Percentiles rank a stretch among this genome's conserved stretches.
phyloP scores from a whole-genome alignment of 1,140 invertebrate species.

The Coptotermes formosanus region DNA sequence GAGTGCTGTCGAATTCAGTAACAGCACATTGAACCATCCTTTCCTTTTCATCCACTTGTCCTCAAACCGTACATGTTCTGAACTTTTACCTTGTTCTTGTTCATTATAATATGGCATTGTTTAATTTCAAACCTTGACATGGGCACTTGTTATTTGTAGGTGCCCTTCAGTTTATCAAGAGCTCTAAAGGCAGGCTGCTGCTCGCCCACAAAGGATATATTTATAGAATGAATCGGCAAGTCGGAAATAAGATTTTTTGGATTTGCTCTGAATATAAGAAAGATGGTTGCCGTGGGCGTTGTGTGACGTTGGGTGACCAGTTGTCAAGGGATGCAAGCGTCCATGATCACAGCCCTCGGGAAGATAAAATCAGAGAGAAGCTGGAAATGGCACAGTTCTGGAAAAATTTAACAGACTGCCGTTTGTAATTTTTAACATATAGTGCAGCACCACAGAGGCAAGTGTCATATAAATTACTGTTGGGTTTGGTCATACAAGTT shows the following conservation, averaged over 20 bases:
- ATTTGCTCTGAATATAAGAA: conserved; percentile 16
- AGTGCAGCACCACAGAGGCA: neutral
- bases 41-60: neutral
- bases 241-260: neutral
- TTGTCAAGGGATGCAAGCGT: neutral
- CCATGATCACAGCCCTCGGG: neutral
- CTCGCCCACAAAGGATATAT: conserved; percentile 17
- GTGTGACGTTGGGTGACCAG: neutral
- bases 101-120: neutral
- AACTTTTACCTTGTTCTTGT: neutral
- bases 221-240: conserved; percentile 16
- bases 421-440: neutral
- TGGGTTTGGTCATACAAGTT: neutral
- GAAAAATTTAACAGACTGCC: neutral
- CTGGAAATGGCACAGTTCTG: conserved; percentile 14
- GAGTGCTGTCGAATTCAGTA: no score
- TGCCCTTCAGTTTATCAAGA: neutral
- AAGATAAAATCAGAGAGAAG: conserved; percentile 12
- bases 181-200: neutral
- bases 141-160: conserved; percentile 15
- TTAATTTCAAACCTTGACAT: neutral
- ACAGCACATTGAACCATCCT: neutral
- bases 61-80: neutral
- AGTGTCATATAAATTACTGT: neutral
- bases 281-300: conserved; percentile 11